Base-by-base conservation (phyloP, 2,888 invertebrate species). In the Frankliniella fusca region DNA sequence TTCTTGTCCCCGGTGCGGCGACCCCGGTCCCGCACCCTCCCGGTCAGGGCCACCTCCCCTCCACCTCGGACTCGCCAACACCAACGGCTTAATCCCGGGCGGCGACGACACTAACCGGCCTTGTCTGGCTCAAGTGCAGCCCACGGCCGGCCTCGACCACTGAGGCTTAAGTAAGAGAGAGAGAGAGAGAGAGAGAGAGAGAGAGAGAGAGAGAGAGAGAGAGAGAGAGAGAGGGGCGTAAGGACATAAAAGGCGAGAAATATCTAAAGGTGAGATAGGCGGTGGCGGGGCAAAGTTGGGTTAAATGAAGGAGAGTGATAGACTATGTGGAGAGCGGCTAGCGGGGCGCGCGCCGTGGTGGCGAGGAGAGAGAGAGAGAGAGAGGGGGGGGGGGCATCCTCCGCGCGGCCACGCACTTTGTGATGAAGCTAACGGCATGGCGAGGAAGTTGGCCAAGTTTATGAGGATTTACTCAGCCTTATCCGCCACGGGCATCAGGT, bases 311-410 rank as follows among this genome's bases (percentile, higher is more conserved):
- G 61, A n/a, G 61, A 18, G 20, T 61, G 61, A 18, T 61, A n/a
- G 61, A 61, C 54, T 20, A 0, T 15, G 54, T 15, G 54, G 54
- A 54, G 54, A 54, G 54, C 15, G 54, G 54, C 15, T 18, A 50
- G 50, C 15, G 54, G n/a, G n/a, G n/a, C n/a, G n/a, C n/a, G n/a
- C n/a, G n/a, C n/a, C n/a, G n/a, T n/a, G n/a, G n/a, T n/a, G n/a
- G n/a, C n/a, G n/a, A n/a, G n/a, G 50, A 50, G 50, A 50, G 50
- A 50, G 50, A 50, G 65, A 65, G 65, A n/a, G 65, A n/a, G n/a
- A 12, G 65, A n/a, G n/a, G 23, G 65, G 23, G 65, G 23, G 65
- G 20, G 65, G 20, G 65, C 65, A n/a, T n/a, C n/a, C n/a, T n/a
- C n/a, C n/a, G n/a, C 54, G 15, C 54, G 18, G 54, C 54, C 54